Percentiles rank a stretch among this genome's conserved stretches.
These are phyloP conservation scores for Temnothorax curvispinosus DNA, from an alignment of 1,140 invertebrate genomes.

Conservation along the genomic window DNA sequence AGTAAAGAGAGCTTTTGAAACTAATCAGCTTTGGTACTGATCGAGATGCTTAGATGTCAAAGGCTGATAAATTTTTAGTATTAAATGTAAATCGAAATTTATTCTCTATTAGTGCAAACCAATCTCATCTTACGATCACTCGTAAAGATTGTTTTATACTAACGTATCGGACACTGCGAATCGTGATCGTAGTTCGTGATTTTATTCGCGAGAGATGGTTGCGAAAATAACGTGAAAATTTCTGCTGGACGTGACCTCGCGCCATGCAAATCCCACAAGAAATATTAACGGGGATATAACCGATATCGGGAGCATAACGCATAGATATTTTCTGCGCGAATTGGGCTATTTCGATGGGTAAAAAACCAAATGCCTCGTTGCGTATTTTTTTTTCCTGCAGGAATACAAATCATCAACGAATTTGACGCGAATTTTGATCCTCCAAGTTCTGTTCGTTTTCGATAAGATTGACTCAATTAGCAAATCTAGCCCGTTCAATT, in stretches of 20 bases:
- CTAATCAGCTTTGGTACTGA: not conserved
- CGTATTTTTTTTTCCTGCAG: not conserved
- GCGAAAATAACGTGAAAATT: constrained; percentile 46
- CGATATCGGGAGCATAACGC: constrained; percentile 45
- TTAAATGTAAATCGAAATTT: not conserved
- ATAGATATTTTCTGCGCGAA: constrained; percentile 26
- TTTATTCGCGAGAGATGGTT: constrained; percentile 2
- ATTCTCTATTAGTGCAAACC: not conserved
- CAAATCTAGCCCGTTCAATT: not conserved
- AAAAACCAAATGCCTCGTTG: constrained; percentile 15
- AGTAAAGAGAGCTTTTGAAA: not conserved
- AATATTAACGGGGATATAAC: constrained; percentile 54
- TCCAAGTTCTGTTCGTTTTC: not conserved
- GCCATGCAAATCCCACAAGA: constrained; percentile 48
- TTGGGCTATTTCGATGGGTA: constrained; percentile 22
- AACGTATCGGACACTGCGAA: not conserved
- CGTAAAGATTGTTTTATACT: not conserved
- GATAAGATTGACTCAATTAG: constrained; percentile 21
- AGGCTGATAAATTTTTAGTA: not conserved
- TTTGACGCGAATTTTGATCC: constrained; percentile 12
- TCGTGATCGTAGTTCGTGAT: constrained; percentile 30
- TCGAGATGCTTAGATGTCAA: not conserved
- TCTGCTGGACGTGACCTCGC: constrained; percentile 22
- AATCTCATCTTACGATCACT: not conserved
- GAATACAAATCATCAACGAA: constrained; percentile 22